Evolutionary conservation across 2,113 vertebrate genomes (phyloP), one percentile per base, ranked within the genome.

Genomic region (Mirounga angustirostris): DNA sequence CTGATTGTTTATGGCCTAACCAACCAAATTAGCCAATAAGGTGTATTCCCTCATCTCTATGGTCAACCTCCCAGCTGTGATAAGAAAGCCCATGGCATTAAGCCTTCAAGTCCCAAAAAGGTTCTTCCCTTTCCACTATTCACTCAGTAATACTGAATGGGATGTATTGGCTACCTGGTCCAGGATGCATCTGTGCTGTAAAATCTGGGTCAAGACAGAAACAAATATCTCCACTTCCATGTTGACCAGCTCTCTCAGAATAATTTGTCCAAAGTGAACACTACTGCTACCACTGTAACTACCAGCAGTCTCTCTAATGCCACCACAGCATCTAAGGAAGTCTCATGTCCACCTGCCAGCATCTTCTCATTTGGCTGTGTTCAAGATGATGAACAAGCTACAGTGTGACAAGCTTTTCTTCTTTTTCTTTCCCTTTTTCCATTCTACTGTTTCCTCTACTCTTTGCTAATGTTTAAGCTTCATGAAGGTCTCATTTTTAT

Each of bases 1-100:
- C 83, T 91, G 46, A 97, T 59, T 91, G 18, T 50, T 91, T 79
- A 78, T 71, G 40, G 5, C 40, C 52, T 94, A 83, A 61, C 18
- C 21, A 80, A 18, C 54, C 40, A 88, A 12, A n/a, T 50, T 33
- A 84, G 36, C 19, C 78, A 78, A 80, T 16, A 7, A 80, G 13
- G 40, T 36, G 43, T 56, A 24, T 89, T 88, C 18, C 69, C 4
- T 93, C 28, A 26, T 33, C 4, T 52, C 76, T 9, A 16, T 3
- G 0, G 73, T 33, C 58, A 90, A 7, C 19, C 16, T 81, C 79
- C 26, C 52, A 90, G 43, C 50, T 69, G 11, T 73, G 26, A 91
- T 58, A 30, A 28, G 54, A 63, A 91, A 91, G 50, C 19, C 61
- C 7, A 50, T 11, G 21, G 5, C 46, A 90, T 92, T 46, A 81